Percentiles rank a stretch among this genome's conserved stretches.
Evolutionary conservation across 2,113 vertebrate species (phyloP).

Genomic region (Illadopsis cleaveri): DNA sequence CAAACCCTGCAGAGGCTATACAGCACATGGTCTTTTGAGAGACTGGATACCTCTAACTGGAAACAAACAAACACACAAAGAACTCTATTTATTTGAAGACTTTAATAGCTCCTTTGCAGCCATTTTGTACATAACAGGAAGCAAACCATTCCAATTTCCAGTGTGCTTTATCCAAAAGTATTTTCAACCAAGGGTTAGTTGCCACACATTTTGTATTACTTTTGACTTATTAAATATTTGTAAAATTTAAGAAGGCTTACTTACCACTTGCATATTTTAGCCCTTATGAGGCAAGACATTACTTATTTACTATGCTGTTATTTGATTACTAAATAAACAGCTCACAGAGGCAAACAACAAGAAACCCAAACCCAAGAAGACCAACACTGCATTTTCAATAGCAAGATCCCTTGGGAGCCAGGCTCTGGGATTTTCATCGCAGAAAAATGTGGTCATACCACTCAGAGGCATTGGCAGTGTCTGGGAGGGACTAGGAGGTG

Average conservation of each 20-base stretch:
- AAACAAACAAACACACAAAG: constrained; percentile 63
- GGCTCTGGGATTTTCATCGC: constrained; percentile 27
- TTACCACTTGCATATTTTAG: background rate
- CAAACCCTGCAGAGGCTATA: background rate
- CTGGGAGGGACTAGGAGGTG: background rate
- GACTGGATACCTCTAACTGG: constrained; percentile 46
- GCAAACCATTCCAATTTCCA: background rate
- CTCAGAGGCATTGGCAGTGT: background rate
- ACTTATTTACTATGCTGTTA: constrained; percentile 17
- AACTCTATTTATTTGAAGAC: constrained; percentile 15
- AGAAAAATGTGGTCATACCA: constrained; percentile 29
- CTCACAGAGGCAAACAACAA: constrained; percentile 32
- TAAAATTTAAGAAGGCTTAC: background rate
- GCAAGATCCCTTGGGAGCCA: constrained; percentile 25
- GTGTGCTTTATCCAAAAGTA: background rate
- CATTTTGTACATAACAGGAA: constrained; percentile 46
- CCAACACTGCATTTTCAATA: constrained; percentile 31
- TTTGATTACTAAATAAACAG: constrained; percentile 37
- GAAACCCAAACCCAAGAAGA: constrained; percentile 2
- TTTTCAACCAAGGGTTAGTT: background rate
- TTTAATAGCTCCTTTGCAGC: constrained; percentile 47
- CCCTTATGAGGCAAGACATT: background rate
- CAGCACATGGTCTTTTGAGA: constrained; percentile 59
- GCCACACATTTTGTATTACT: background rate
- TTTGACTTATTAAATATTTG: background rate